phyloP scores from a whole-genome alignment of 2,113 vertebrate species.

The Heterotis niloticus region DNA sequence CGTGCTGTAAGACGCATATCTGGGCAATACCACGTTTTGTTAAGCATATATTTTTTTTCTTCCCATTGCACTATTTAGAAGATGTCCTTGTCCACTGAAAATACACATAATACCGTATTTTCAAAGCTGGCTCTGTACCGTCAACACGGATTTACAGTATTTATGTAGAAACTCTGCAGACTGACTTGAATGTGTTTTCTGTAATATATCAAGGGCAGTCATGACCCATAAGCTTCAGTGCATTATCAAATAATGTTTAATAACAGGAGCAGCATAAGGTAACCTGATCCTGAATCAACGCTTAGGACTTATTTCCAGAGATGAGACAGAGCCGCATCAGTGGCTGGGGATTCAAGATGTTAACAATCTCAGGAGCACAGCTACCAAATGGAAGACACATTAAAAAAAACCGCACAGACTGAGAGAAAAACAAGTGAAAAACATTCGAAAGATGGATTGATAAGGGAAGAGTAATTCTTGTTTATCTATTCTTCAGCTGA shows the following conservation, averaged over 20 bases:
- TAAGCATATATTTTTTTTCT: too few species aligned
- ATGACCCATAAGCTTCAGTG: too few species aligned
- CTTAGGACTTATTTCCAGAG: background rate
- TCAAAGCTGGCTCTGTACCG: background rate
- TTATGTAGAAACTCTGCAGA: background rate
- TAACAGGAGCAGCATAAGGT: background rate
- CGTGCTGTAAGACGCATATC: too few species aligned
- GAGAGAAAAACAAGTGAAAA: background rate
- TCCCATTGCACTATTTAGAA: background rate
- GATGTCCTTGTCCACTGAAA: background rate
- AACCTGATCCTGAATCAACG: background rate
- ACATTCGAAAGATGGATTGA: too few species aligned
- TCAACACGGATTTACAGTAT: background rate
- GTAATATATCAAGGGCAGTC: background rate
- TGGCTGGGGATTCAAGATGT: background rate
- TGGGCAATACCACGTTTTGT: too few species aligned
- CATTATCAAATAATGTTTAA: background rate
- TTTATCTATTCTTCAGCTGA: too few species aligned
- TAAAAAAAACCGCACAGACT: background rate
- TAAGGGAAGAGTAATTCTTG: too few species aligned
- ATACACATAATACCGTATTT: background rate
- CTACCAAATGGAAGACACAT: background rate
- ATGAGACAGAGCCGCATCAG: background rate
- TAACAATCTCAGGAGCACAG: background rate
- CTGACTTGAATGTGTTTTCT: background rate